These are phyloP conservation scores for Drosophila mauritiana DNA, from an alignment of 1,140 invertebrate species.

Conservation along the genomic window DNA sequence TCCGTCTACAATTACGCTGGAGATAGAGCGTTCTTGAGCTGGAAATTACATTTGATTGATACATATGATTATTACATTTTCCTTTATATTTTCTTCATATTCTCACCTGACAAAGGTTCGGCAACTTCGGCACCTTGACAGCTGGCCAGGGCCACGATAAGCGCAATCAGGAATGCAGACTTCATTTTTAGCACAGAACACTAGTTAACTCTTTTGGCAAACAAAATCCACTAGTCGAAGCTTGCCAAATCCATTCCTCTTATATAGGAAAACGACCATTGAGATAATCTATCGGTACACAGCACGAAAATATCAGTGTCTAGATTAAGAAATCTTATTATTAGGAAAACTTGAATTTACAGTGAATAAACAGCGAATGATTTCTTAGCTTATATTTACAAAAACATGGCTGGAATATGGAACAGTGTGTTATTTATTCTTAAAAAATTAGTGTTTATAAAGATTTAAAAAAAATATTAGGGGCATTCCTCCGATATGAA, in stretches of 20 bases:
- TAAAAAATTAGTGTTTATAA: too few species aligned
- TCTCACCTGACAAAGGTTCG: slow-evolving; percentile 52
- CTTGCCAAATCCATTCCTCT: slow-evolving; percentile 13
- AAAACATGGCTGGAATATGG: too few species aligned
- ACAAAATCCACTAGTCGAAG: slow-evolving; percentile 14
- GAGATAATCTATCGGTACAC: slow-evolving; percentile 49
- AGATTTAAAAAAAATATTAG: neutral
- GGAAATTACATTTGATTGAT: too few species aligned
- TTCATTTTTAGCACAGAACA: slow-evolving; percentile 55
- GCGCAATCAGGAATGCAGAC: slow-evolving; percentile 42
- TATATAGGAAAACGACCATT: slow-evolving; percentile 42
- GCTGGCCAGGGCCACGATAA: slow-evolving; percentile 44
- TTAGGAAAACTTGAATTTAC: too few species aligned
- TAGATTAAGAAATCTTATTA: neutral
- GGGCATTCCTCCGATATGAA: neutral
- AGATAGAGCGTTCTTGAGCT: slow-evolving; percentile 62
- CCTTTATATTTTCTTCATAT: too few species aligned
- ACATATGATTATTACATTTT: neutral
- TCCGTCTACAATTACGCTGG: slow-evolving; percentile 40
- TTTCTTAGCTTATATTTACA: too few species aligned
- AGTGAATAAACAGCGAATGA: too few species aligned
- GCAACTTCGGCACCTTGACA: slow-evolving; percentile 41
- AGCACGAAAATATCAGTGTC: neutral
- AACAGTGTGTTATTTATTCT: too few species aligned
- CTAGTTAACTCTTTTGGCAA: slow-evolving; percentile 8